Percentiles rank a stretch among this genome's conserved stretches.
These are phyloP conservation scores for Tapirus terrestris DNA, from an alignment of 2,113 vertebrate species.

Conservation along the genomic window DNA sequence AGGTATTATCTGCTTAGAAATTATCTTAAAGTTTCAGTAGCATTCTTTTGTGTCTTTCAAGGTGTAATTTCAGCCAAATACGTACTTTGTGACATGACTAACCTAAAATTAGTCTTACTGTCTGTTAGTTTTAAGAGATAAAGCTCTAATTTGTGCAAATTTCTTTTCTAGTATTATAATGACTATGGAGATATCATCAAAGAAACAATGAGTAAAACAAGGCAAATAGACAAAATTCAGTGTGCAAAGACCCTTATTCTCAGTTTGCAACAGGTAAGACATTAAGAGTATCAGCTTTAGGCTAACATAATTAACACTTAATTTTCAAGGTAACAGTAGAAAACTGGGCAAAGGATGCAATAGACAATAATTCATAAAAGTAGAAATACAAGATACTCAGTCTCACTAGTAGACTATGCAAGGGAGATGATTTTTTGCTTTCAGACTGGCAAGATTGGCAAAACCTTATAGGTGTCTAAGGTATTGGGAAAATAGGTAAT, in stretches of 20 bases:
- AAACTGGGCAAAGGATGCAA: background rate
- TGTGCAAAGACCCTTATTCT: slow-evolving; percentile 99
- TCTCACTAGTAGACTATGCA: background rate
- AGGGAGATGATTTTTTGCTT: slow-evolving; percentile 15
- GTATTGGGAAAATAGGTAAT: background rate
- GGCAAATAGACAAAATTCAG: slow-evolving; percentile 99
- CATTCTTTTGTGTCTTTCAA: background rate
- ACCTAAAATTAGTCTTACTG: slow-evolving; percentile 34
- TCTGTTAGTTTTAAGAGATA: slow-evolving; percentile 19
- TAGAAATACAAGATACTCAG: background rate
- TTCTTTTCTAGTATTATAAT: slow-evolving; percentile 95
- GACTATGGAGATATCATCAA: slow-evolving; percentile 99
- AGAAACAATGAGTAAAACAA: slow-evolving; percentile 99
- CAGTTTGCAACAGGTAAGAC: slow-evolving; percentile 97
- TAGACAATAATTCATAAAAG: background rate
- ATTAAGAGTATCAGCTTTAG: background rate
- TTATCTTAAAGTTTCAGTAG: background rate
- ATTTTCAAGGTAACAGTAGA: background rate
- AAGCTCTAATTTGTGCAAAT: slow-evolving; percentile 22
- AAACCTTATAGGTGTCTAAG: background rate
- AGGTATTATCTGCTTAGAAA: slow-evolving; percentile 40
- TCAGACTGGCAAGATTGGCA: background rate
- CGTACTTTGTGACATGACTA: background rate
- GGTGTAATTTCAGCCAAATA: slow-evolving; percentile 29
- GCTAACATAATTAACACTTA: background rate